phyloP scores from a whole-genome alignment of 1,140 invertebrate genomes.

The Formica selysi region DNA sequence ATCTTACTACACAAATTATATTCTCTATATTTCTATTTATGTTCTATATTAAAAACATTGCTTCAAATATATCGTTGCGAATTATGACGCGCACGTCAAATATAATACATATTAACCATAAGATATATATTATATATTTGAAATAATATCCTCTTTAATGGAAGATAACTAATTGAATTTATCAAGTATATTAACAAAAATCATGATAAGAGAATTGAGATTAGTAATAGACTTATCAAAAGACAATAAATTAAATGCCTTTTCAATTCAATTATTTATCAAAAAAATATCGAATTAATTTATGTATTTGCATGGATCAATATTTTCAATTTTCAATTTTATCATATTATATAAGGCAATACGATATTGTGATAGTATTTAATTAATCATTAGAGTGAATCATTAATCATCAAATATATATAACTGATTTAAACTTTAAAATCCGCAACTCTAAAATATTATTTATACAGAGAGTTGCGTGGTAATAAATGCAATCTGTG shows the following conservation, averaged over 20 bases:
- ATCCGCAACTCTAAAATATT: neutral
- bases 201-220: neutral
- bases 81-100: neutral
- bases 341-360: slow-evolving; percentile 10
- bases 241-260: neutral
- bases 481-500: slow-evolving; percentile 50
- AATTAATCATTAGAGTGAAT: slow-evolving; percentile 38
- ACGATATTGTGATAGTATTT: slow-evolving; percentile 50
- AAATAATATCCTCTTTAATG: neutral
- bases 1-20: neutral
- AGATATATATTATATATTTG: neutral
- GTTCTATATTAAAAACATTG: neutral
- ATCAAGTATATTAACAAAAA: slow-evolving; percentile 6
- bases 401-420: neutral
- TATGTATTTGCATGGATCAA: neutral
- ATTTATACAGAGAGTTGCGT: slow-evolving; percentile 1
- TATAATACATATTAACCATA: neutral
- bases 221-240: slow-evolving; percentile 9
- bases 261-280: neutral
- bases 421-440: slow-evolving; percentile 37
- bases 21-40: neutral
- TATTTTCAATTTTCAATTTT: slow-evolving; percentile 13
- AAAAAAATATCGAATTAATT: slow-evolving; percentile 5
- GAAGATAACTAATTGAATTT: neutral
- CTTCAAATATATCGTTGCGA: neutral